These are phyloP conservation scores for Orycteropus afer DNA, from an alignment of 2,113 vertebrate species.

Conservation along the genomic window DNA sequence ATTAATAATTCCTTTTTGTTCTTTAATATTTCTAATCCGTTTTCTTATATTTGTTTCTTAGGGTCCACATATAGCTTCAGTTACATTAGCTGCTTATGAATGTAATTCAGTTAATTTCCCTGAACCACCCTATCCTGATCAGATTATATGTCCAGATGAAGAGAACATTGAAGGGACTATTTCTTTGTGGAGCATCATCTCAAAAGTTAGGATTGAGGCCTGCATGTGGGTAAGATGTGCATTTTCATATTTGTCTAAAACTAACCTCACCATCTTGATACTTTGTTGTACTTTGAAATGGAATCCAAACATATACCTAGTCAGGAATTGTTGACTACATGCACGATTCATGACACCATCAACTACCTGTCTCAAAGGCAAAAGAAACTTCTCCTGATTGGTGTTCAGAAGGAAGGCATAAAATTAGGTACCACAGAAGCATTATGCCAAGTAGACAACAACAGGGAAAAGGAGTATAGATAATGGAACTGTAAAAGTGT, in stretches of 20 bases:
- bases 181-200: constrained; percentile 97
- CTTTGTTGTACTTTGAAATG: background rate
- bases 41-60: constrained; percentile 79
- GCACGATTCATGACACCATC: background rate
- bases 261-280: background rate
- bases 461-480: background rate
- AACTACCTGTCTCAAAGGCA: background rate
- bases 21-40: constrained; percentile 8
- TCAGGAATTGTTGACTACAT: background rate
- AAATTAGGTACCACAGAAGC: background rate
- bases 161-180: constrained; percentile 87
- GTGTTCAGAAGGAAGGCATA: background rate
- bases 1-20: constrained; percentile 31
- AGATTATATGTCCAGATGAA: constrained; percentile 94
- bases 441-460: background rate
- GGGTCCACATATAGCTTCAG: constrained; percentile 99
- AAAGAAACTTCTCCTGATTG: background rate
- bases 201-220: constrained; percentile 98
- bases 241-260: background rate
- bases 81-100: constrained; percentile 98
- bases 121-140: constrained; percentile 97
- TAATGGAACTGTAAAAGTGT: background rate
- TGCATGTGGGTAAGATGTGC: constrained; percentile 97
- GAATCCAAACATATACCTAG: background rate
- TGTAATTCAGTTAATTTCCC: constrained; percentile 98